Conservation (phyloP, 2,888 invertebrate genomes). For the Polyommatus icarus region DNA sequence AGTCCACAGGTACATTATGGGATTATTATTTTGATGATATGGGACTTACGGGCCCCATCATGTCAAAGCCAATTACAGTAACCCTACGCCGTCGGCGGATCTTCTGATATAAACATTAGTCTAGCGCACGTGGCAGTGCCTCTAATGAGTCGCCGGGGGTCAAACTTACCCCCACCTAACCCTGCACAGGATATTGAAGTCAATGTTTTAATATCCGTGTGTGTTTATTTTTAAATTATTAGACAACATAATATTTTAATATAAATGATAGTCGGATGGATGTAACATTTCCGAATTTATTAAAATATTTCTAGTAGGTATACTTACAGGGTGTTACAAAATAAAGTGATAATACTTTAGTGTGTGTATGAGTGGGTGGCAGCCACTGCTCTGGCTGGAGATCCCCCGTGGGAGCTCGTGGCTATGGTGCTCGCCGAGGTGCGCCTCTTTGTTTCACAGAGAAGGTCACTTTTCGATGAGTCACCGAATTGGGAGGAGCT, state of each 20-base stretch:
- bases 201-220: background rate
- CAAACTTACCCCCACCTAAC: background rate
- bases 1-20: background rate
- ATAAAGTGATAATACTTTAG: no score
- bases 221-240: background rate
- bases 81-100: slow-evolving; percentile 7
- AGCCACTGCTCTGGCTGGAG: no score
- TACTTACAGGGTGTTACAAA: no score
- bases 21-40: slow-evolving; percentile 3
- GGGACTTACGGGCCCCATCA: slow-evolving; percentile 4
- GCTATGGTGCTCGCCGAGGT: no score
- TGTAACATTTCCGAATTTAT: no score
- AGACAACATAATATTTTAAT: background rate
- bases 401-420: no score
- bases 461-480: no score
- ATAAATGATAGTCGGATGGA: no score
- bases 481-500: no score
- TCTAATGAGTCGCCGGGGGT: slow-evolving; percentile 3
- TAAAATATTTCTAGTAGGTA: no score
- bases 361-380: no score
- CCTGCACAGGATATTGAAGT: background rate
- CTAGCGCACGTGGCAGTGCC: background rate
- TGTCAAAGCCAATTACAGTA: slow-evolving; percentile 19
- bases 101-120: background rate
- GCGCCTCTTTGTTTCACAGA: no score